Base-by-base conservation (phyloP, 2,797 vertebrate genomes). In the Smutsia temminckii region DNA sequence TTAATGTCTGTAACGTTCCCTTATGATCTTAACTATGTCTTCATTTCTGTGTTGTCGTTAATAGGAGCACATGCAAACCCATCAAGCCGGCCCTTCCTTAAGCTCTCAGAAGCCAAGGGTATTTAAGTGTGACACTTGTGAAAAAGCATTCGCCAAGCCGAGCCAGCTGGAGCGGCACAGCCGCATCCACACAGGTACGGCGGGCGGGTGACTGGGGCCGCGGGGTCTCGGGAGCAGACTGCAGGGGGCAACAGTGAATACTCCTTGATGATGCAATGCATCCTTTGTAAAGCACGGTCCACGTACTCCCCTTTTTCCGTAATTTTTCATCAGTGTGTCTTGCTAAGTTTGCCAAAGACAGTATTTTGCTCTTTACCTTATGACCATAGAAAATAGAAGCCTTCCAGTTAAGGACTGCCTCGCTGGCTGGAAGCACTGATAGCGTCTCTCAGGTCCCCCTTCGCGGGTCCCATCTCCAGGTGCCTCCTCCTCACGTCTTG, bases 151-250 rank as follows among this genome's bases (percentile, higher is more conserved):
- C 0, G 99, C 99, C 90, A 99, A 99, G 91, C 99, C 99, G 46
- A 99, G 99, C 98, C 99, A 99, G 97, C 98, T 99, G 98, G 99
- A 99, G 98, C 99, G 99, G 83, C 99, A 99, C 94, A 99, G 99
- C 97, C 99, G 99, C 59, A 99, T 99, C 80, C 99, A 99, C 97
- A 99, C 99, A 98, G 99, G 99, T 99, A 98, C 23, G 57, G 21
- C 20, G 2, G 57, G 57, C 21, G 3, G 59, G 59, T 23, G 9
- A 9, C 59, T 5, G 59, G 10, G 17, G 10, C 57, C 0, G 57
- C 23, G 4, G 59, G 10, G 11, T 8, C 59, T 25, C 59, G 10
- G 57, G 13, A 5, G 10, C 2, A 49, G 25, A 0, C 16, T 0
- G 8, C 27, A 20, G 0, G 1, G 21, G 14, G 6, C 2, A 11